phyloP scores from a whole-genome alignment of 2,888 invertebrate species.

The Drosophila limbata region DNA sequence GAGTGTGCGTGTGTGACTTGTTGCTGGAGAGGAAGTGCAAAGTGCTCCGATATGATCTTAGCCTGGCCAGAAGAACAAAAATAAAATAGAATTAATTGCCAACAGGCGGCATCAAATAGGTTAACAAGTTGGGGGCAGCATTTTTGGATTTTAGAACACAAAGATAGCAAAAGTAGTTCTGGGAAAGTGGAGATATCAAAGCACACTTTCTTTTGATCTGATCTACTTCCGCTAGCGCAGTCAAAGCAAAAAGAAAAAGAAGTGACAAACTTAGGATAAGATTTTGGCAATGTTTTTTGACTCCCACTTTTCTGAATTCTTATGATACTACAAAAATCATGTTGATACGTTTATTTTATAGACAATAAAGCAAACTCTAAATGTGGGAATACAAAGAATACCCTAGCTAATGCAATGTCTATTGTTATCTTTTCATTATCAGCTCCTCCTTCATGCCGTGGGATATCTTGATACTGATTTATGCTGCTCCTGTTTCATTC shows the following conservation, averaged over 20 bases:
- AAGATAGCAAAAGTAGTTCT: constrained; percentile 17
- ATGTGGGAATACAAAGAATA: neutral
- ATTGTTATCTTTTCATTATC: constrained; percentile 10
- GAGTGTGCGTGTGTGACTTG: constrained; percentile 12
- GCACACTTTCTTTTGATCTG: constrained; percentile 1
- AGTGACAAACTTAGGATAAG: neutral
- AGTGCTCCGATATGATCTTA: constrained; percentile 71
- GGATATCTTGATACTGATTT: constrained; percentile 2
- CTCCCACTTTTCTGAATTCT: neutral
- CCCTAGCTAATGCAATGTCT: neutral
- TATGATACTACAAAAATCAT: neutral
- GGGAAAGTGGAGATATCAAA: constrained; percentile 14
- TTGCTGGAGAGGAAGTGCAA: constrained; percentile 74
- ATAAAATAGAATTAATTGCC: constrained; percentile 62
- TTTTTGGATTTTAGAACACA: constrained; percentile 7
- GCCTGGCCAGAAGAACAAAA: constrained; percentile 30
- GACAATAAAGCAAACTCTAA: neutral
- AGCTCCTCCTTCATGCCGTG: neutral
- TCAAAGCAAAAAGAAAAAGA: neutral
- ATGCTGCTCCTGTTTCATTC: neutral
- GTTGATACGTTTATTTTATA: neutral
- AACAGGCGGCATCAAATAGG: constrained; percentile 55
- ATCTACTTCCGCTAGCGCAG: constrained; percentile 19
- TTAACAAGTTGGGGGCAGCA: constrained; percentile 60
- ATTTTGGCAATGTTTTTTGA: neutral